Conservation (phyloP, 2,113 vertebrate species). For the Calyptomena viridis region DNA sequence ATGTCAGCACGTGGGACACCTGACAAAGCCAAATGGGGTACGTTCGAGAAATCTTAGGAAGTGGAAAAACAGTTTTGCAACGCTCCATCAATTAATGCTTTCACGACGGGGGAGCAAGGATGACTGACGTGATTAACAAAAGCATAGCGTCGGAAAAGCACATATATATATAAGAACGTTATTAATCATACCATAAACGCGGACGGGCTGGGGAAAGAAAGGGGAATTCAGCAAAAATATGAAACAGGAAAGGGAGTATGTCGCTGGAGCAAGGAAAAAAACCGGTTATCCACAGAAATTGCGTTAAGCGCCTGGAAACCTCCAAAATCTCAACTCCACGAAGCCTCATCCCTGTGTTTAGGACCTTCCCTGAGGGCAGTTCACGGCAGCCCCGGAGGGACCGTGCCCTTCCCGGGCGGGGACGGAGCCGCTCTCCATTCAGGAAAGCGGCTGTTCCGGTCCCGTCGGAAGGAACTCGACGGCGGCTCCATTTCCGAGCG, state of each 20-base stretch:
- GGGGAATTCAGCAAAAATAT: neutral
- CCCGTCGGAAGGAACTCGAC: conserved; percentile 48
- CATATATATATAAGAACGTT: neutral
- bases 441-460: conserved; percentile 59
- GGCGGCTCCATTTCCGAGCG: conserved; percentile 51
- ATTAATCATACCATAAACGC: neutral
- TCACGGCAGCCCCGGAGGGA: neutral
- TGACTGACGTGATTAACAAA: neutral
- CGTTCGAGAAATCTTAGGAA: neutral
- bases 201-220: neutral
- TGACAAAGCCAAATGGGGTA: neutral
- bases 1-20: neutral
- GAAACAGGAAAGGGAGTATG: neutral
- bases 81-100: neutral
- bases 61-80: neutral
- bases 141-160: neutral
- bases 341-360: neutral
- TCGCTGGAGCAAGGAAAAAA: neutral
- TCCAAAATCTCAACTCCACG: neutral
- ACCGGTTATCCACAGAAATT: neutral
- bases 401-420: conserved; percentile 3
- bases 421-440: conserved; percentile 24
- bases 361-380: neutral
- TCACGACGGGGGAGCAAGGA: neutral
- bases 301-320: neutral